Base-by-base conservation (phyloP, 2,888 invertebrate genomes). In the Protonemura montana region DNA sequence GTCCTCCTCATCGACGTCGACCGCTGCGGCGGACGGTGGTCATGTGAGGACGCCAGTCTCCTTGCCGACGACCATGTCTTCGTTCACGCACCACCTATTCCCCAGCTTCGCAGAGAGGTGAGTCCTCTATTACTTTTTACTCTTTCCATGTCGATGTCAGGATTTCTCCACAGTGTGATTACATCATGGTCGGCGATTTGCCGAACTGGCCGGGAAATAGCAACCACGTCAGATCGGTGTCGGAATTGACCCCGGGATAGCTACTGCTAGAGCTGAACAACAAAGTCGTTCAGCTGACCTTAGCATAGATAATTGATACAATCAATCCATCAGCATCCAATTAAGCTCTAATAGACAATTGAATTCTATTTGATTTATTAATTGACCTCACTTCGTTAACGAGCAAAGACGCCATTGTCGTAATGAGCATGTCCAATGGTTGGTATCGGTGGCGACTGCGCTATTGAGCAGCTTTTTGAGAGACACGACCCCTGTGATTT, bases 101-200 rank as follows among this genome's bases (percentile, higher is more conserved):
- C 94, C 95, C 59, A 91, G 89, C 89, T 94, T 94, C 88, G 92
- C 91, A 87, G 93, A 93, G 88, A 92, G 92, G 93, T 93, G 89
- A 92, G 93, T 89, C 6, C 89, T n/a, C 76, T 2, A 1, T 13
- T 0, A 26, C 25, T 28, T 0, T 85, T 27, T 6, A 25, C 27
- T 30, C 6, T 16, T 41, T 28, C 21, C n/a, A 41, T 13, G 41
- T 41, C 41, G 13, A 41, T 41, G 41, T 41, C 41, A 41, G 13
- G 41, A 41, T 41, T 41, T 41, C 5, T 82, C 30, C n/a, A n/a
- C 16, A 25, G 25, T 28, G 42, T 25, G 35, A 30, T 28, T 13
- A 5, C 0, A 84, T 84, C 84, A 28, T 84, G 3, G n/a, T 0
- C 26, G 35, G 41, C 6, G 59, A 85, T n/a, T 41, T n/a, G 26